Conservation (phyloP, 2,113 vertebrate species). For the Gymnobelideus leadbeateri region DNA sequence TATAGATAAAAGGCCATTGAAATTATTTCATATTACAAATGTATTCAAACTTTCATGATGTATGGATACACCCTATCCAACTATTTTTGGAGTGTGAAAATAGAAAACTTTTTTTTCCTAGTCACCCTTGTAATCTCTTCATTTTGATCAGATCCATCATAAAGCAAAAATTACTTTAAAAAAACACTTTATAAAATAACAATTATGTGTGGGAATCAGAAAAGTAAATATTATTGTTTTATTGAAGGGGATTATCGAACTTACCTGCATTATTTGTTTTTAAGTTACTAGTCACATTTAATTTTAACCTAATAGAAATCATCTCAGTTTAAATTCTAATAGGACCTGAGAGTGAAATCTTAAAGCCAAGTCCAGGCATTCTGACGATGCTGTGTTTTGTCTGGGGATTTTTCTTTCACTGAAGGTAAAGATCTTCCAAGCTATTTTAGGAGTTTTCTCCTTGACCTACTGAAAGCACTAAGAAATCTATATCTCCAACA, state of each 20-base stretch:
- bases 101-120: constrained; percentile 1
- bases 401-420: constrained; percentile 23
- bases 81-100: constrained; percentile 12
- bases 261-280: constrained; percentile 44
- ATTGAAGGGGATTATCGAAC: not conserved
- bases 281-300: constrained; percentile 31
- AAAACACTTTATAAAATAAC: constrained; percentile 18
- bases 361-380: constrained; percentile 53
- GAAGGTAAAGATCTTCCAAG: constrained; percentile 52
- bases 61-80: not conserved
- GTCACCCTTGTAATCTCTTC: constrained; percentile 23
- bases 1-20: not conserved
- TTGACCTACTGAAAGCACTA: constrained; percentile 69
- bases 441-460: constrained; percentile 76
- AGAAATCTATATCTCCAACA: constrained; percentile 74
- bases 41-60: not conserved
- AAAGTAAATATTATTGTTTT: constrained; percentile 1
- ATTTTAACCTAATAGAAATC: constrained; percentile 56
- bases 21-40: constrained; percentile 22
- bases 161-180: constrained; percentile 41
- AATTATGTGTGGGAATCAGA: not conserved
- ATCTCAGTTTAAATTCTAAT: constrained; percentile 52
- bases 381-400: constrained; percentile 41
- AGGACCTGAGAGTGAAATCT: constrained; percentile 46
- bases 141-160: constrained; percentile 26